Conservation (phyloP, 2,797 vertebrate species). For the Coccyzus lansbergi region DNA sequence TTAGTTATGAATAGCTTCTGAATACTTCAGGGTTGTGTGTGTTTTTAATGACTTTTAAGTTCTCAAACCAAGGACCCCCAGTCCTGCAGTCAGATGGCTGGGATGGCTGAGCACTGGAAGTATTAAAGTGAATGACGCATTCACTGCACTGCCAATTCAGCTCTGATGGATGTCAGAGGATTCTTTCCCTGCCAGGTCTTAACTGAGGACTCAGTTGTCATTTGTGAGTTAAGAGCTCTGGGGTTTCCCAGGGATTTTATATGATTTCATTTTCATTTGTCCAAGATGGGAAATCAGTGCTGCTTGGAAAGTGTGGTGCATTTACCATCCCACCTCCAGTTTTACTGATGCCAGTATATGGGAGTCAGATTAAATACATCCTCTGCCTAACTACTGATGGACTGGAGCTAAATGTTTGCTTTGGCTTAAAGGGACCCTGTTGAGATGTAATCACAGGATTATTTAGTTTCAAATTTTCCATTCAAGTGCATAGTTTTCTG, state of each 20-base stretch:
- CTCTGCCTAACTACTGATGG: slow-evolving; percentile 39
- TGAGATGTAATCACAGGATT: slow-evolving; percentile 31
- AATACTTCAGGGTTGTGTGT: not conserved
- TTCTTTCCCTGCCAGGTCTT: not conserved
- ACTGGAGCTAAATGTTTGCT: slow-evolving; percentile 49
- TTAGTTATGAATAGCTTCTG: not conserved
- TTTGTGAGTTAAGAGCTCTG: slow-evolving; percentile 4
- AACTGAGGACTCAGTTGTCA: slow-evolving; percentile 25
- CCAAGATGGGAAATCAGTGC: not conserved
- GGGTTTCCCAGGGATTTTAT: not conserved
- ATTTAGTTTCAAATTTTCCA: slow-evolving; percentile 55
- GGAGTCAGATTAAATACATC: slow-evolving; percentile 39
- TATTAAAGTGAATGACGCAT: rapidly evolving
- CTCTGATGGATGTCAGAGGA: not conserved
- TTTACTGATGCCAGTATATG: not conserved
- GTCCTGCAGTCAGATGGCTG: not conserved
- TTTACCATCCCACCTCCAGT: not conserved
- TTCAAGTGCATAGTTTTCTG: slow-evolving; percentile 38
- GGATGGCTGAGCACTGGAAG: not conserved
- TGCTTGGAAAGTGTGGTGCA: not conserved
- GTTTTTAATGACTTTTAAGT: not conserved
- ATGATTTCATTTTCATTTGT: slow-evolving; percentile 51
- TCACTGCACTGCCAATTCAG: not conserved
- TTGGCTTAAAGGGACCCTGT: slow-evolving; percentile 42
- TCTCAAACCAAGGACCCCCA: not conserved